Evolutionary conservation across 2,888 invertebrate species (phyloP).

Genomic region (Zeuzera pyrina): DNA sequence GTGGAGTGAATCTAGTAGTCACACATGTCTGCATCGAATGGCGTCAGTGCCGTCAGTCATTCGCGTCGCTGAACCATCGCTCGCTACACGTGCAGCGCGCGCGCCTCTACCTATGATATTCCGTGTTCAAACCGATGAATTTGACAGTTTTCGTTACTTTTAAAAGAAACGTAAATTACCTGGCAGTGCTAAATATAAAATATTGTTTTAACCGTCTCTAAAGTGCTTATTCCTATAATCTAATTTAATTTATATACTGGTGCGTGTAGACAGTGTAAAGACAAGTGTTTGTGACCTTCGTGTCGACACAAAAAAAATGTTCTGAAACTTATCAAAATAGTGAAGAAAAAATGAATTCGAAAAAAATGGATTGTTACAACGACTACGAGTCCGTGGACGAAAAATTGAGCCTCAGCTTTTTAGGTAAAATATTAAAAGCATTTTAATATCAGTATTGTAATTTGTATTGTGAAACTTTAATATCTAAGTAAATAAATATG

Average conservation of each 20-base stretch:
- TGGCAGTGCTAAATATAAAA: slow-evolving; percentile 19
- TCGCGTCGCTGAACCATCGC: slow-evolving; percentile 50
- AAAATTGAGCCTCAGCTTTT: slow-evolving; percentile 65
- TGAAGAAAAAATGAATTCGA: slow-evolving; percentile 61
- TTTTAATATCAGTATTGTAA: too few relatives aligned
- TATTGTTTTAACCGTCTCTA: too few relatives aligned
- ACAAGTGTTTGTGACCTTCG: slow-evolving; percentile 61
- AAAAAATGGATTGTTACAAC: slow-evolving; percentile 65
- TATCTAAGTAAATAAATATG: too few relatives aligned
- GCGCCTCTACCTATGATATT: slow-evolving; percentile 32
- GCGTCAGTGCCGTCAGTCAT: slow-evolving; percentile 35
- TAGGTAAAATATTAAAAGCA: too few relatives aligned
- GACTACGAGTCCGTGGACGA: slow-evolving; percentile 61
- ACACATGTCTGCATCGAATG: slow-evolving; percentile 29
- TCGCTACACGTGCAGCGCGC: slow-evolving; percentile 39
- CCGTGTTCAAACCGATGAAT: slow-evolving; percentile 43
- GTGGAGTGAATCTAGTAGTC: slow-evolving; percentile 41
- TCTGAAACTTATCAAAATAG: slow-evolving; percentile 33
- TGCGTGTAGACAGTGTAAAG: slow-evolving; percentile 40
- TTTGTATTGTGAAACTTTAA: too few relatives aligned
- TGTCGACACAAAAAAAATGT: slow-evolving; percentile 30
- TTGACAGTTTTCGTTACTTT: slow-evolving; percentile 28
- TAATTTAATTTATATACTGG: not conserved
- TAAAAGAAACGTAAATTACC: slow-evolving; percentile 17
- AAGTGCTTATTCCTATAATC: not conserved